Conservation (phyloP, 2,888 invertebrate genomes). For the Agonum fuliginosum region DNA sequence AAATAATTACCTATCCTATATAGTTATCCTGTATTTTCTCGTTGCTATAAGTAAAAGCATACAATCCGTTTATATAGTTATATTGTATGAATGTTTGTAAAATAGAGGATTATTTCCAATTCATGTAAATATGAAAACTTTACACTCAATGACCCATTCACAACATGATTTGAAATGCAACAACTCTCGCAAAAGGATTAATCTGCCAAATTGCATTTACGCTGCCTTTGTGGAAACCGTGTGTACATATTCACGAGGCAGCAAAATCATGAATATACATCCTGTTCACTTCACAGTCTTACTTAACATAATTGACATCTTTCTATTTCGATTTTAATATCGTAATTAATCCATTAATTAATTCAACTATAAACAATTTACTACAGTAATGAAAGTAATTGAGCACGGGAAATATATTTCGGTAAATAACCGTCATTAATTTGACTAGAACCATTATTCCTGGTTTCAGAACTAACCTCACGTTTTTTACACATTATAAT, state of each 20-base stretch:
- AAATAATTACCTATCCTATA: too few species aligned
- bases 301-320: conserved; percentile 20
- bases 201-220: conserved; percentile 6
- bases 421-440: background rate
- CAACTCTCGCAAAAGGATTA: conserved; percentile 8
- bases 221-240: background rate
- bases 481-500: conserved; percentile 6
- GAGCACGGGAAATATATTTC: background rate
- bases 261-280: conserved; percentile 8
- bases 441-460: background rate
- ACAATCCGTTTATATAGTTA: too few species aligned
- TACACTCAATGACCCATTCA: conserved; percentile 30
- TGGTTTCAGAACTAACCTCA: background rate
- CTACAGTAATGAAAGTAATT: conserved; percentile 41
- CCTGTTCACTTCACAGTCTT: conserved; percentile 5
- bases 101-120: conserved; percentile 28
- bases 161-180: conserved; percentile 1
- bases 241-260: background rate
- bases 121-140: conserved; percentile 26
- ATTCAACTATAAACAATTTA: conserved; percentile 23
- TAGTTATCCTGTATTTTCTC: too few species aligned
- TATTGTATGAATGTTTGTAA: background rate
- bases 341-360: conserved; percentile 37
- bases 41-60: too few species aligned
- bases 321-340: conserved; percentile 24